Evolutionary conservation across 2,113 vertebrate genomes (phyloP).

Genomic region (Phalacrocorax pelagicus): DNA sequence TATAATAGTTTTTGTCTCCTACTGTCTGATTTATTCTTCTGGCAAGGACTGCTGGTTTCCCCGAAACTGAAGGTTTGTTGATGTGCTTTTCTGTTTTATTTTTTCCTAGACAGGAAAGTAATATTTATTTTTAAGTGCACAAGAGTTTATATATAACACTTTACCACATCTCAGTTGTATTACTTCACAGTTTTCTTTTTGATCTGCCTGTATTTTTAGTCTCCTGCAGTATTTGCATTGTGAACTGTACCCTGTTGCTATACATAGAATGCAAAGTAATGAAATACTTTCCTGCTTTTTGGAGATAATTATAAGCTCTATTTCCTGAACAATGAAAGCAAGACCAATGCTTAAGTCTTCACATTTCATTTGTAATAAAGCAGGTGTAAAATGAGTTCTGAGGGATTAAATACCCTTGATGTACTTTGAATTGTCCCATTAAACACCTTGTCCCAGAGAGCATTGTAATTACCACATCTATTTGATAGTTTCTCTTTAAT

Average conservation of each 20-base stretch:
- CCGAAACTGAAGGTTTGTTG: neutral
- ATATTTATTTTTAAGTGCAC: neutral
- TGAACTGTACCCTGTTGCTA: constrained; percentile 15
- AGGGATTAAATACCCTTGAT: constrained; percentile 39
- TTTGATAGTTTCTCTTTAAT: constrained; percentile 32
- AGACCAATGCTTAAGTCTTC: constrained; percentile 3
- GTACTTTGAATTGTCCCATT: constrained; percentile 51
- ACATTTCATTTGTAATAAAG: constrained; percentile 41
- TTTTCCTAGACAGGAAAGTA: neutral
- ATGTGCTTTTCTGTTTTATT: neutral
- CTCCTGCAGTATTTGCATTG: constrained; percentile 3
- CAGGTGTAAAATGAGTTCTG: constrained; percentile 47
- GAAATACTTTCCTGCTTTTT: constrained; percentile 39
- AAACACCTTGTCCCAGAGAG: constrained; percentile 39
- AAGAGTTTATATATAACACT: neutral
- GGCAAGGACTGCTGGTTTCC: constrained; percentile 20
- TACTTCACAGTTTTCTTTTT: constrained; percentile 11
- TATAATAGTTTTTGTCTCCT: constrained; percentile 59
- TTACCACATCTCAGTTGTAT: neutral
- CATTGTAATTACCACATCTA: constrained; percentile 20
- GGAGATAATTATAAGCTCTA: constrained; percentile 56
- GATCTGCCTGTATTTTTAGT: neutral
- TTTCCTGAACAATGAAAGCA: constrained; percentile 60
- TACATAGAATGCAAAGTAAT: constrained; percentile 16
- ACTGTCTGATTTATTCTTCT: constrained; percentile 66